Evolutionary conservation across 2,888 invertebrate species (phyloP), one percentile per base, ranked within the genome.

Genomic region (Cephus spinipes): DNA sequence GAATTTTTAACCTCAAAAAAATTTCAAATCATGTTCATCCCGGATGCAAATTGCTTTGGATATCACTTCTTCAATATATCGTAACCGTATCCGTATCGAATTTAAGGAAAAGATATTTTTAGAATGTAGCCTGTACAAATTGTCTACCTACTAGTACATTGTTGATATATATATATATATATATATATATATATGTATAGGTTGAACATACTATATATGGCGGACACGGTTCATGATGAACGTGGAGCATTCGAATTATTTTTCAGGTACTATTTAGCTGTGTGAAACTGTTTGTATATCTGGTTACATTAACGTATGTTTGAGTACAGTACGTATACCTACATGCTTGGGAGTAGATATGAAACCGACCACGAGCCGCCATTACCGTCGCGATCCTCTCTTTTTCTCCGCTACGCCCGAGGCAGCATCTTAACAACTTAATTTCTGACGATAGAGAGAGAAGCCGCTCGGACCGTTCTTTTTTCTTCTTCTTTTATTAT

Each of bases 381-480:
- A 85, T 86, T 85, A 86, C 80, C 80, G 77, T 82, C 80, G 75
- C 82, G 79, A 80, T 82, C 79, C 83, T 83, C 81, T 83, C 82
- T 83, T 85, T 83, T 75, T 73, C 79, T 79, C 75, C 79, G 84
- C 83, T 86, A 83, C 86, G 87, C 88, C 87, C 84, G 84, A 84
- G 87, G 87, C 87, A 87, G 84, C 87, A 82, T 88, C 87, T 88
- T 88, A 88, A 88, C 88, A 88, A 87, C 88, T 88, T 87, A 88
- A 88, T 88, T 88, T 86, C 87, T 83, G 86, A 83, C 85, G 86
- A 86, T 86, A 83, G 84, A 85, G 55, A 55, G 82, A 80, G 82
- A 81, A 81, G 81, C 77, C 77, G 77, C 77, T 79, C 23, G 55
- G 55, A 55, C 55, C 9, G 6, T 55, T 23, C 23, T 55, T 55